phyloP scores from a whole-genome alignment of 37 sponge, comb jelly and placozoan genomes.

The Ianthella basta region DNA sequence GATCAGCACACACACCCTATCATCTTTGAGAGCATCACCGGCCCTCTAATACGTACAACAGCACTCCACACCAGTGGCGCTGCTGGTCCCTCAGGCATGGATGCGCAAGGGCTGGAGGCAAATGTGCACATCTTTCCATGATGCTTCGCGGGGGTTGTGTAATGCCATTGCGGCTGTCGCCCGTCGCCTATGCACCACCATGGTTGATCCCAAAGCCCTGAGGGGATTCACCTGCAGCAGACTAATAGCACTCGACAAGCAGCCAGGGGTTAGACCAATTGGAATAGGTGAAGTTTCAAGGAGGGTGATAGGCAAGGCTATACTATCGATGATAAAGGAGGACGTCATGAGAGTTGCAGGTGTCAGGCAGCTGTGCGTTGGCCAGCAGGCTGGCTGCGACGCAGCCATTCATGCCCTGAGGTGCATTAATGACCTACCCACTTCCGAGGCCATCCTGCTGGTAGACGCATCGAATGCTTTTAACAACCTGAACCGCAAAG shows the following conservation, averaged over 20 bases:
- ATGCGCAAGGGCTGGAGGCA: background rate
- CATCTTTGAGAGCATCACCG: background rate
- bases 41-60: background rate
- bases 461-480: too few relatives aligned
- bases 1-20: background rate
- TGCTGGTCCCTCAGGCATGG: slow-evolving; percentile 16
- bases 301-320: background rate
- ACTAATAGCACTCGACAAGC: background rate
- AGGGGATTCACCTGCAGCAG: background rate
- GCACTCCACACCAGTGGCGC: background rate
- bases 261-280: slow-evolving; percentile 11
- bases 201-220: background rate
- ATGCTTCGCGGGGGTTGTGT: background rate
- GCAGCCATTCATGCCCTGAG: too few relatives aligned
- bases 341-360: slow-evolving; percentile 2
- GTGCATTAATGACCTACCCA: too few relatives aligned
- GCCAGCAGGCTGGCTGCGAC: too few relatives aligned
- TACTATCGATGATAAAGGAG: background rate
- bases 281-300: slow-evolving; percentile 10
- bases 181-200: background rate
- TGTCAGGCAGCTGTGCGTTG: too few relatives aligned
- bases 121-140: slow-evolving; percentile 9
- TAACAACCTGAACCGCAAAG: too few relatives aligned
- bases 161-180: background rate
- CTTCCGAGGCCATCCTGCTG: too few relatives aligned